Evolutionary conservation across 2,888 invertebrate species (phyloP), one percentile per base, ranked within the genome.

Genomic region (Graphium colonna): DNA sequence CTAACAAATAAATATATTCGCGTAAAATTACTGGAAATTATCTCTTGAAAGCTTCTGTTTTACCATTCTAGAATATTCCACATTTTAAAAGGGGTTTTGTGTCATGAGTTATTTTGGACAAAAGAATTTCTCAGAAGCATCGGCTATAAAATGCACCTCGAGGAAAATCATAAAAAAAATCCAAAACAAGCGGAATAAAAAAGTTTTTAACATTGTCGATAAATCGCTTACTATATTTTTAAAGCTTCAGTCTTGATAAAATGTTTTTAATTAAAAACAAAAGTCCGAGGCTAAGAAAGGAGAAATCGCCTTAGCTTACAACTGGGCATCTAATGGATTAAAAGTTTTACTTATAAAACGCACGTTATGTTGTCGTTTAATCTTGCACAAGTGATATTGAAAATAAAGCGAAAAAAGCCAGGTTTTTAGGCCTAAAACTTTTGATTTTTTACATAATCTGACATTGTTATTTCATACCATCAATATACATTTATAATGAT

Each of bases 221-320:
- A 67, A 68, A 65, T n/a, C n/a, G 64, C 69, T 67, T 63, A 71
- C 68, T 74, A 73, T 53, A 54, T 57, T 63, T 63, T 70, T 71
- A 69, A 72, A 73, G 68, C 71, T 65, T 62, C 61, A 61, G 67
- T 65, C 69, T 71, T 69, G 67, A 77, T 79, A 79, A 82, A 82
- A 79, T 75, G 74, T 70, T 78, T 83, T 85, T 84, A 82, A 84
- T 84, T 84, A 82, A 84, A 83, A 82, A 78, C 72, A 73, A 73
- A 78, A 74, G 75, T 72, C 68, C 63, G 71, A 70, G 70, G 65
- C 68, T 56, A 57, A 65, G 67, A 72, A 78, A 75, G 74, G 79
- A 82, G 79, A 85, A 86, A 84, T 84, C 82, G 77, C 78, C 77
- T 82, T 79, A 80, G 71, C 72, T 62, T 64, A 64, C 63, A 63